Percentiles rank a stretch among this genome's conserved stretches.
Evolutionary conservation across 2,888 invertebrate genomes (phyloP).

Genomic region (Bimastos eiseni): DNA sequence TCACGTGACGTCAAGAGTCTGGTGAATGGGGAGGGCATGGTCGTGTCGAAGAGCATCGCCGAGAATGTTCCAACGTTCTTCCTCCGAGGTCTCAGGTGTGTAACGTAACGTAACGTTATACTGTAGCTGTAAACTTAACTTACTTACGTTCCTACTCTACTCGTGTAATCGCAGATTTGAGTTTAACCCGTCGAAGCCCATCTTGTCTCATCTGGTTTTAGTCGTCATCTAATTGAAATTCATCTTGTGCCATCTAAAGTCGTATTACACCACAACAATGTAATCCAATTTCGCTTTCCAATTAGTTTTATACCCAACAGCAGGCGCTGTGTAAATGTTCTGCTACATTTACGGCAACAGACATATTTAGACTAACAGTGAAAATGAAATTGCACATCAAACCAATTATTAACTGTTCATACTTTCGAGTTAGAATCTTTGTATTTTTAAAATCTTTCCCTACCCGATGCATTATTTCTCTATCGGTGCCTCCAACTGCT

Average conservation of each 20-base stretch:
- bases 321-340: not conserved
- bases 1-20: slow-evolving; percentile 32
- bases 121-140: not conserved
- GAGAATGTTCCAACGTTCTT: slow-evolving; percentile 36
- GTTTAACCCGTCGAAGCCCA: not conserved
- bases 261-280: not conserved
- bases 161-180: not conserved
- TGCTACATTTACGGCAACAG: not conserved
- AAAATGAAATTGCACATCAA: not conserved
- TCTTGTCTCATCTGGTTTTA: not conserved
- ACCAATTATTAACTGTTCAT: not conserved
- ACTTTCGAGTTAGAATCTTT: not conserved
- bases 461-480: not conserved
- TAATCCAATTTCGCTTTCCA: not conserved
- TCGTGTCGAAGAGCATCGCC: slow-evolving; percentile 36
- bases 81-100: slow-evolving; percentile 43
- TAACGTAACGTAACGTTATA: not conserved
- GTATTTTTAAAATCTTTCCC: not conserved
- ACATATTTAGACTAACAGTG: not conserved
- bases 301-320: not conserved
- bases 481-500: not conserved
- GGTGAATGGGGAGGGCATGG: slow-evolving; percentile 39
- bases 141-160: not conserved
- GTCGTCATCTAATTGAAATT: not conserved
- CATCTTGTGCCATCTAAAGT: not conserved